These are phyloP conservation scores for Drosophila greeni DNA, from an alignment of 2,888 invertebrate species.

Conservation along the genomic window DNA sequence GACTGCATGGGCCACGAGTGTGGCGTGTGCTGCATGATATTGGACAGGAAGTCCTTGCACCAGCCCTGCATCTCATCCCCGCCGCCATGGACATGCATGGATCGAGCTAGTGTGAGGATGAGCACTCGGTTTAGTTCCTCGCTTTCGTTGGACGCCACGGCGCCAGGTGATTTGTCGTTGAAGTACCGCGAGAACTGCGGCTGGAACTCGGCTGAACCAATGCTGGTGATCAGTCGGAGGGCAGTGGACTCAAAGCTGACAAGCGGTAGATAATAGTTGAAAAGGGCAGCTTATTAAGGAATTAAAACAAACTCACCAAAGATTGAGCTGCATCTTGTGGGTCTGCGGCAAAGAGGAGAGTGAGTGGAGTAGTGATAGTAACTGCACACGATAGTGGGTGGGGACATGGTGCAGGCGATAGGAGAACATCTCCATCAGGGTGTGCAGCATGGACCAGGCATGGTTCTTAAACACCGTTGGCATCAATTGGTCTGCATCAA, in stretches of 20 bases:
- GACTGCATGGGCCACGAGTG: slow-evolving; percentile 97
- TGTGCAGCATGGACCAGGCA: slow-evolving; percentile 97
- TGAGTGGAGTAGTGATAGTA: slow-evolving; percentile 94
- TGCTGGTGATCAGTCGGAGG: slow-evolving; percentile 89
- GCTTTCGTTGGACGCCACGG: slow-evolving; percentile 92
- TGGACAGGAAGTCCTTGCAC: slow-evolving; percentile 92
- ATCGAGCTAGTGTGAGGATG: slow-evolving; percentile 94
- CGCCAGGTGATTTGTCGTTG: slow-evolving; percentile 88
- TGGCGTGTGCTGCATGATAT: slow-evolving; percentile 95
- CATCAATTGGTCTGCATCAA: slow-evolving; percentile 85
- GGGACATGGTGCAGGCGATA: slow-evolving; percentile 97
- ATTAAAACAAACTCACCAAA: slow-evolving; percentile 82
- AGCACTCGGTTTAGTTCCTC: slow-evolving; percentile 96
- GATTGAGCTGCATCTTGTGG: slow-evolving; percentile 95
- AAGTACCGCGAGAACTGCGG: slow-evolving; percentile 94
- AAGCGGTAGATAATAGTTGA: not conserved
- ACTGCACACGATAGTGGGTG: slow-evolving; percentile 95
- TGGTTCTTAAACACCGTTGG: slow-evolving; percentile 95
- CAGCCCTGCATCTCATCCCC: slow-evolving; percentile 82
- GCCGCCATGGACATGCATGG: slow-evolving; percentile 95
- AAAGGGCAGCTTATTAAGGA: no score
- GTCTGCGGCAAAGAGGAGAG: slow-evolving; percentile 94
- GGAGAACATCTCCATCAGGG: slow-evolving; percentile 96
- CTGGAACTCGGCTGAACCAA: slow-evolving; percentile 96
- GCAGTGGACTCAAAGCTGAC: slow-evolving; percentile 91